Conservation (phyloP, 2,113 vertebrate species). For the Monarcha castaneiventris region DNA sequence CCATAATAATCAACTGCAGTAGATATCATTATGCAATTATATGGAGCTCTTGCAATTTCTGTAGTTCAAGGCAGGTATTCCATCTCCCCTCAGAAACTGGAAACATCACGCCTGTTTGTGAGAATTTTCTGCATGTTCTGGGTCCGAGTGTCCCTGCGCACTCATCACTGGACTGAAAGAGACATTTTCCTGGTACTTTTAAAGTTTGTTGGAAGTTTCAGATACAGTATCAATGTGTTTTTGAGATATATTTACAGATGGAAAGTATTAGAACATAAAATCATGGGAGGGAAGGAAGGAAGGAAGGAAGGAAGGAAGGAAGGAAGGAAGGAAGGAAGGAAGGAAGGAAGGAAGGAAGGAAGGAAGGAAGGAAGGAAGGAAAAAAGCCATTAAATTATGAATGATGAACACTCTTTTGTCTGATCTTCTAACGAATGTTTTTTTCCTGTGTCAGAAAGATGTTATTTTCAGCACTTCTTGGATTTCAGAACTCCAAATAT, state of each 20-base stretch:
- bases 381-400: accelerated
- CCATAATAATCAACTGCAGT: background rate
- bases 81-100: background rate
- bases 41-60: background rate
- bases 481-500: background rate
- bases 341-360: background rate
- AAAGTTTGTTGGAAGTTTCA: background rate
- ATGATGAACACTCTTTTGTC: background rate
- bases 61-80: background rate
- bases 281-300: background rate
- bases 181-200: background rate
- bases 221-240: accelerated
- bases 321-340: background rate
- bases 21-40: background rate
- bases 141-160: background rate
- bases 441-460: background rate
- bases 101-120: background rate
- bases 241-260: background rate
- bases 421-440: background rate
- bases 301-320: too few species aligned
- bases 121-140: background rate
- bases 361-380: background rate
- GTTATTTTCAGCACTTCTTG: background rate
- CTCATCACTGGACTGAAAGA: background rate
- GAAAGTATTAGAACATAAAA: background rate